Evolutionary conservation across 2,113 vertebrate species (phyloP), one percentile per base, ranked within the genome.

Genomic region (Mirounga angustirostris): DNA sequence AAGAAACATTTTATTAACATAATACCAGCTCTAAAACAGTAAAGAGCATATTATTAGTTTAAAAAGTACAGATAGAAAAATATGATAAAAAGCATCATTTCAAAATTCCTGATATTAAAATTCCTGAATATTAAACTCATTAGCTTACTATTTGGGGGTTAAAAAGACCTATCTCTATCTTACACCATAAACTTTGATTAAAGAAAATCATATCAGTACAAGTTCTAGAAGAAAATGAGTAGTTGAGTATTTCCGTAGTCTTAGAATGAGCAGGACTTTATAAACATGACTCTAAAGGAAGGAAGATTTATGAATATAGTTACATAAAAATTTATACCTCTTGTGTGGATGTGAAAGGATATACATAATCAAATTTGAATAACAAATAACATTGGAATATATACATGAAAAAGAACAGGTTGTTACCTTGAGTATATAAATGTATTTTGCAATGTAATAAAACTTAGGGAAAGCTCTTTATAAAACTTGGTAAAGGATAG

Each of bases 291-390:
- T 83, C 8, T 12, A 91, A 78, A 83, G 19, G 13, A 91, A 36
- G 16, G 5, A 28, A 71, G 59, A 78, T 87, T 93, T 76, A 36
- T 95, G 22, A 73, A 36, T 63, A 69, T 69, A 90, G n/a, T 71
- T 56, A 67, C n/a, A n/a, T 61, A 81, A 69, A 95, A 87, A 6
- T 82, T 46, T 90, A 50, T 0, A 85, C 5, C 9, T 52, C 30
- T 4, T 92, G 0, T 14, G 58, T 67, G 26, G 6, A 24, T 74
- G 10, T 58, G 40, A 52, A 94, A 90, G 46, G n/a, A 40, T 33
- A 80, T 28, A 43, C 4, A 93, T 54, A 92, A 76, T 59, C 9
- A 86, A 81, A 91, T 52, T 78, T 93, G 52, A n/a, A 93, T 67
- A 56, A 89, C 24, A 87, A 61, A 21, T 46, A 88, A 82, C 67